These are phyloP conservation scores for Blastomussa wellsi DNA, from an alignment of 92 coral and sea anemone genomes.

Conservation along the genomic window DNA sequence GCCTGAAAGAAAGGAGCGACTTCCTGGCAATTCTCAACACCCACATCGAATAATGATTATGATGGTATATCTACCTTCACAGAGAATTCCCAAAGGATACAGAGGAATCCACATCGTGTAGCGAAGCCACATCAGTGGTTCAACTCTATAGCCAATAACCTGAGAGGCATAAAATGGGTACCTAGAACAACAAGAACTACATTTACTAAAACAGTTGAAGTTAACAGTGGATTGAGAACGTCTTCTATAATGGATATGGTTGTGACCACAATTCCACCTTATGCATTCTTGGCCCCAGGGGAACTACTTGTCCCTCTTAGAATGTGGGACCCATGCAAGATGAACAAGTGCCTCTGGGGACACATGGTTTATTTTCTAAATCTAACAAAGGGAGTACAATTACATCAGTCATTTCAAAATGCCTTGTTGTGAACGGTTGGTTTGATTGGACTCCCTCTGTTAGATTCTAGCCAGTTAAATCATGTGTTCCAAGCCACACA, in stretches of 20 bases:
- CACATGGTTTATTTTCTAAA: too few relatives aligned
- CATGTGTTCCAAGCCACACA: too few relatives aligned
- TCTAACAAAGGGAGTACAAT: too few relatives aligned
- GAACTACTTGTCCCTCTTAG: too few relatives aligned
- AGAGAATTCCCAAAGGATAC: constrained; percentile 82
- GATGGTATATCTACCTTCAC: constrained; percentile 79
- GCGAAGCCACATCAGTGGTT: constrained; percentile 90
- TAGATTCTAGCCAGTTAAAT: too few relatives aligned
- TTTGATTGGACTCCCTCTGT: too few relatives aligned
- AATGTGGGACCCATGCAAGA: too few relatives aligned
- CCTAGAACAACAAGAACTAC: constrained; percentile 29
- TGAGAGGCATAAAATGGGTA: constrained; percentile 93
- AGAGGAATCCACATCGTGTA: constrained; percentile 96
- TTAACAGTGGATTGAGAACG: not conserved
- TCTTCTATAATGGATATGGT: not conserved
- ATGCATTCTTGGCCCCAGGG: too few relatives aligned
- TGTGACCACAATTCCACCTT: not conserved
- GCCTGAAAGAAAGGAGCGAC: too few relatives aligned
- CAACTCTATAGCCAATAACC: constrained; percentile 71
- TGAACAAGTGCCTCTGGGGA: too few relatives aligned
- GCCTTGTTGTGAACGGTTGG: too few relatives aligned
- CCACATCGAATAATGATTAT: not conserved
- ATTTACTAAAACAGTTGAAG: not conserved
- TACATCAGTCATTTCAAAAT: too few relatives aligned
- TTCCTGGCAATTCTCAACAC: not conserved